Percentiles rank a stretch among this genome's conserved stretches.
These are phyloP conservation scores for Chiloscyllium punctatum DNA, from an alignment of 2,797 vertebrate species.

Conservation along the genomic window DNA sequence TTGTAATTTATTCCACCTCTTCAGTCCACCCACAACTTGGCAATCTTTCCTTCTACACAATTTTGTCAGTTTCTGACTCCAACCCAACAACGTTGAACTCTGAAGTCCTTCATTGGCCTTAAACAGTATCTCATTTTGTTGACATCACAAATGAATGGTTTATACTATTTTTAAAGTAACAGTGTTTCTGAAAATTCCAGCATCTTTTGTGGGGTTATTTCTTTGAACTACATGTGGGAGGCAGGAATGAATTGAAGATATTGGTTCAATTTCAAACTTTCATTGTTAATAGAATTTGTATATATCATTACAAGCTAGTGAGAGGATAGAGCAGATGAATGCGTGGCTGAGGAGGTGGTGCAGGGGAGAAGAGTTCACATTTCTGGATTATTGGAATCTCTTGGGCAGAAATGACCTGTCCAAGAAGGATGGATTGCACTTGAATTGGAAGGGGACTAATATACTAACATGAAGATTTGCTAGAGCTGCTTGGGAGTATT, in stretches of 20 bases:
- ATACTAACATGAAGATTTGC: too few species aligned
- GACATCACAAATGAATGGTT: not conserved
- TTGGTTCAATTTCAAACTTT: not conserved
- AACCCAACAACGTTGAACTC: not conserved
- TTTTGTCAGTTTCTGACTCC: not conserved
- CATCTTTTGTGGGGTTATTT: not conserved
- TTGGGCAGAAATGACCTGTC: not conserved
- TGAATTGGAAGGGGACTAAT: too few species aligned
- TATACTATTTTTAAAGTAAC: not conserved
- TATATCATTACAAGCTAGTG: not conserved
- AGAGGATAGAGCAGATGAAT: too few species aligned
- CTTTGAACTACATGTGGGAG: not conserved
- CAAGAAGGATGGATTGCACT: too few species aligned
- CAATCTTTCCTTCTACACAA: not conserved
- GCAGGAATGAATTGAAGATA: constrained; percentile 3
- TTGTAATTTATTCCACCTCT: not conserved
- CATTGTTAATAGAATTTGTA: not conserved
- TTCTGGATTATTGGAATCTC: too few species aligned
- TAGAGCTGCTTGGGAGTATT: too few species aligned
- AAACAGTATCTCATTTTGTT: not conserved
- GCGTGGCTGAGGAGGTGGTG: too few species aligned
- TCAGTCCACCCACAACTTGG: not conserved
- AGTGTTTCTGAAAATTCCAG: not conserved
- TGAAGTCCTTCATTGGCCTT: not conserved
- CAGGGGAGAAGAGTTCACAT: too few species aligned